Evolutionary conservation across 2,113 vertebrate genomes (phyloP).

Genomic region (Apodemus sylvaticus): DNA sequence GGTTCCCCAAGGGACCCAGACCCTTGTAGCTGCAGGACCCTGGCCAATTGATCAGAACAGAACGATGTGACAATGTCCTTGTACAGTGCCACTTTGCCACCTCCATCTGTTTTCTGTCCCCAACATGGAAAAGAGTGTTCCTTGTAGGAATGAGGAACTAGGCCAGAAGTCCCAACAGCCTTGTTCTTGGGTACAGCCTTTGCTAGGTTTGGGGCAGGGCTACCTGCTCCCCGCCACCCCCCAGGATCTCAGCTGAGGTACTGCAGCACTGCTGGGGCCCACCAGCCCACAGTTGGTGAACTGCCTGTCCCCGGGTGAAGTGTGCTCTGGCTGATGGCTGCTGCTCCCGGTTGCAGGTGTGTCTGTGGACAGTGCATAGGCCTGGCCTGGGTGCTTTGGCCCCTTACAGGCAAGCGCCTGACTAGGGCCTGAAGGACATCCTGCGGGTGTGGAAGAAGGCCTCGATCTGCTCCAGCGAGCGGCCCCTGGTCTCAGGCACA

Average conservation of each 20-base stretch:
- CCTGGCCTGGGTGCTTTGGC: neutral
- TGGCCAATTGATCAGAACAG: rapidly evolving
- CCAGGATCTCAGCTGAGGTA: rapidly evolving
- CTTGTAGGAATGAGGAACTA: rapidly evolving
- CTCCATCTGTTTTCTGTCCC: neutral
- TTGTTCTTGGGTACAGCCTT: neutral
- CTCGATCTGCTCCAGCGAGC: constrained; percentile 96
- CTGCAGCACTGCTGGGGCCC: rapidly evolving
- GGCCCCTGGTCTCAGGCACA: constrained; percentile 94
- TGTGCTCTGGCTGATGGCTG: rapidly evolving
- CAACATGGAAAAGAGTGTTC: rapidly evolving
- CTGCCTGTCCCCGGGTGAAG: neutral
- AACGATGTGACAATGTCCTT: rapidly evolving
- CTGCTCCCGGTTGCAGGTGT: neutral
- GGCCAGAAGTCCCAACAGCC: neutral
- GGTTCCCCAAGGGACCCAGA: neutral
- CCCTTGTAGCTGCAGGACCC: rapidly evolving
- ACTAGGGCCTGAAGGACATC: constrained; percentile 82
- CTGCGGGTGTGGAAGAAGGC: constrained; percentile 90
- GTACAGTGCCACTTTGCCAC: too few species aligned
- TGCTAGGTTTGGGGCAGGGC: neutral
- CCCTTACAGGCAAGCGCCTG: rapidly evolving
- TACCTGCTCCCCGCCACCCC: rapidly evolving
- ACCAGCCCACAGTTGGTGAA: neutral
- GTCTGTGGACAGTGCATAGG: neutral